Percentiles rank a stretch among this genome's conserved stretches.
Evolutionary conservation across 2,797 vertebrate species (phyloP).

Genomic region (Lithobates pipiens): DNA sequence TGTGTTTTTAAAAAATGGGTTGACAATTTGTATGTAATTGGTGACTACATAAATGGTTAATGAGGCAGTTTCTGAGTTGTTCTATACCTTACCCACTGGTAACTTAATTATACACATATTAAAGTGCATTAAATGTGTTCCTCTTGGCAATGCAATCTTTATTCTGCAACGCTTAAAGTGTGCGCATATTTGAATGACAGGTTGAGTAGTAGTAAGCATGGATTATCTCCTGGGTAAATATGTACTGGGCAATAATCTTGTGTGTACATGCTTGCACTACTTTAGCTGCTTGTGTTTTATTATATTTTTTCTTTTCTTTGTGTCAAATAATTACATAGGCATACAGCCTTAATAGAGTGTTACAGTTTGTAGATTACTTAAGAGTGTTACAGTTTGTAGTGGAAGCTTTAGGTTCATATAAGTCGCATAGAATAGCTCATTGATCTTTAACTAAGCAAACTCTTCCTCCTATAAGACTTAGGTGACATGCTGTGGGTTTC

Average conservation of each 20-base stretch:
- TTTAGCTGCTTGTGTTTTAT: not conserved
- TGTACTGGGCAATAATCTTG: constrained; percentile 27
- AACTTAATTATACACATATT: not conserved
- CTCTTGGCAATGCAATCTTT: constrained; percentile 15
- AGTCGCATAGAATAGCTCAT: too few relatives aligned
- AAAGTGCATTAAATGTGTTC: not conserved
- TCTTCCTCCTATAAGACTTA: too few relatives aligned
- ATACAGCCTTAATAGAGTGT: not conserved
- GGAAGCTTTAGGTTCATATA: too few relatives aligned
- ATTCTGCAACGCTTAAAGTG: not conserved
- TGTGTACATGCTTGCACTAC: constrained; percentile 7
- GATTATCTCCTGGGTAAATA: constrained; percentile 21
- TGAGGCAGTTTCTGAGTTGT: not conserved
- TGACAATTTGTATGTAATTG: too few relatives aligned
- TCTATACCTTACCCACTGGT: too few relatives aligned
- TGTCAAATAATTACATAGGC: not conserved
- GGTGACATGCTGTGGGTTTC: too few relatives aligned
- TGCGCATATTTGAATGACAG: constrained; percentile 32
- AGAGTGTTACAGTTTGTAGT: not conserved
- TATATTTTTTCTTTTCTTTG: too few relatives aligned
- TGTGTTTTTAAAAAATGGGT: too few relatives aligned
- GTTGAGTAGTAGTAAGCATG: not conserved
- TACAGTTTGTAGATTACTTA: too few relatives aligned
- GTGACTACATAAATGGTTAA: not conserved
- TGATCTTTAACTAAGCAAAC: too few relatives aligned